phyloP scores from a whole-genome alignment of 2,888 invertebrate genomes.

The Oeneis ivallda region DNA sequence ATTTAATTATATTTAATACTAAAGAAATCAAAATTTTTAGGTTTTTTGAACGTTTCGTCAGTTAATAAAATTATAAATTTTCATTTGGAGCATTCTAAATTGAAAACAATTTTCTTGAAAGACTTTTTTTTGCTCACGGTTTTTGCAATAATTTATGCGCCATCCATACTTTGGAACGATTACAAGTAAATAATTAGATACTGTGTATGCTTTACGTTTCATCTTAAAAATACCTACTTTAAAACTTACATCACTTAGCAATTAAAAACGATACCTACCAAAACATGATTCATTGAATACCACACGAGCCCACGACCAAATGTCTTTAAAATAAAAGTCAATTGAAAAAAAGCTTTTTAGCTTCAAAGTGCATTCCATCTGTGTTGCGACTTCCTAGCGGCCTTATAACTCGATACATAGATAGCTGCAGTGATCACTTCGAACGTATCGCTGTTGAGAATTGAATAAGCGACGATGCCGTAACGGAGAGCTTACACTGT shows the following conservation, averaged over 20 bases:
- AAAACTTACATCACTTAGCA: not conserved
- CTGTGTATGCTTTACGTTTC: too few species aligned
- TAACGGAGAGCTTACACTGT: not conserved
- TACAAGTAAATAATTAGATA: too few species aligned
- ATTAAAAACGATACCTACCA: not conserved
- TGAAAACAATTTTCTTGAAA: not conserved
- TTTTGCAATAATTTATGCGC: too few species aligned
- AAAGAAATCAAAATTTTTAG: too few species aligned
- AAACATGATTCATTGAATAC: not conserved
- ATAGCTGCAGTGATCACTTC: constrained; percentile 7
- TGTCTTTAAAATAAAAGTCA: constrained; percentile 2
- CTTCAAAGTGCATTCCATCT: constrained; percentile 26
- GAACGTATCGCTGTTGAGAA: constrained; percentile 14
- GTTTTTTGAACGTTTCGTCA: too few species aligned
- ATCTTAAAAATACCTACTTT: too few species aligned
- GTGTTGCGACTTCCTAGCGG: constrained; percentile 15
- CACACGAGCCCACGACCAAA: not conserved
- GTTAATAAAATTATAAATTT: too few species aligned
- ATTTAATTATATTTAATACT: too few species aligned
- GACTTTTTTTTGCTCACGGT: not conserved
- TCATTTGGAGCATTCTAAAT: too few species aligned
- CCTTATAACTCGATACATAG: constrained; percentile 15
- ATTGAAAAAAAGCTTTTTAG: constrained; percentile 16
- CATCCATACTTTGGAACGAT: too few species aligned
- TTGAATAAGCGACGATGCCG: not conserved